phyloP scores from a whole-genome alignment of 64 coral and sea anemone species.

The Montipora sp. region DNA sequence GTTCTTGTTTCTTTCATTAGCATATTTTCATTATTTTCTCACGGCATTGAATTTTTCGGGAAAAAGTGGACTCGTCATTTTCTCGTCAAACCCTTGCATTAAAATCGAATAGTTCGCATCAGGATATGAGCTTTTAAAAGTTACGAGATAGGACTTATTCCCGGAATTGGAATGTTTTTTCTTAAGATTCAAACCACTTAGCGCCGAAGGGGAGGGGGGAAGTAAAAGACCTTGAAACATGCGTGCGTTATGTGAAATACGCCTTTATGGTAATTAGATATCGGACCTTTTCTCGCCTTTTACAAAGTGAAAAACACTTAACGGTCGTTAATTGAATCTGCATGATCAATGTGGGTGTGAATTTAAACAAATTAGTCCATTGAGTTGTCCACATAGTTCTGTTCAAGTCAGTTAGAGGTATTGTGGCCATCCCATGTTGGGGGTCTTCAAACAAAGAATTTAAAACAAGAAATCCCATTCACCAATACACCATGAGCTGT shows the following conservation, averaged over 20 bases:
- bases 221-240: too few relatives aligned
- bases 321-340: background rate
- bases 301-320: background rate
- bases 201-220: too few relatives aligned
- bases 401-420: background rate
- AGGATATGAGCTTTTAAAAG: too few relatives aligned
- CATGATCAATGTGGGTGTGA: background rate
- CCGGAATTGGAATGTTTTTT: too few relatives aligned
- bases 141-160: too few relatives aligned
- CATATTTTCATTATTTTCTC: too few relatives aligned
- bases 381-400: constrained; percentile 4
- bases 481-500: background rate
- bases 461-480: background rate
- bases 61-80: too few relatives aligned
- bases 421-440: background rate
- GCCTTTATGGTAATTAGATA: background rate
- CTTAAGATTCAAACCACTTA: too few relatives aligned
- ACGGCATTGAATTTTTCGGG: too few relatives aligned
- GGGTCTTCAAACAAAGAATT: background rate
- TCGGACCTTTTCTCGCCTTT: background rate
- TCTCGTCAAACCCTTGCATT: too few relatives aligned
- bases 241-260: background rate
- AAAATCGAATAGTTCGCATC: too few relatives aligned
- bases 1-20: too few relatives aligned
- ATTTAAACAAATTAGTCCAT: constrained; percentile 5